Percentiles rank a stretch among this genome's conserved stretches.
These are phyloP conservation scores for Peromyscus nudipes DNA, from an alignment of 2,797 vertebrate genomes.

Conservation along the genomic window DNA sequence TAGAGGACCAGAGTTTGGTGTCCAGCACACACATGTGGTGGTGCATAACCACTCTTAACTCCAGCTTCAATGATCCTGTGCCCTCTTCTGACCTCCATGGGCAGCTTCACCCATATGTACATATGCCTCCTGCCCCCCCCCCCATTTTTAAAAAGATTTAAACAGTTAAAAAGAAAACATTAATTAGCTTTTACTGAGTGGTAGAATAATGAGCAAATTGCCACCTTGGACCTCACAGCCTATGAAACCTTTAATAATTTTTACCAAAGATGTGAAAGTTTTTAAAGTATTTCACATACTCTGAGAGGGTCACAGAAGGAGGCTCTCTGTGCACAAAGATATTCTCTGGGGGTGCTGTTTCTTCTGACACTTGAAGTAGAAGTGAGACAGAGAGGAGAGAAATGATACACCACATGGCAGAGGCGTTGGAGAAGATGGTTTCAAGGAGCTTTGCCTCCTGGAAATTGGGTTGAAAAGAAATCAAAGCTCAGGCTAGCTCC, in stretches of 20 bases:
- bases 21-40: not conserved
- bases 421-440: not conserved
- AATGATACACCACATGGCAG: not conserved
- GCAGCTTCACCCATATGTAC: not conserved
- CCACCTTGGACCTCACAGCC: not conserved
- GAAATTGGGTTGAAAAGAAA: not conserved
- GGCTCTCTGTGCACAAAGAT: not conserved
- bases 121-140: not conserved
- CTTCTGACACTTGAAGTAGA: not conserved
- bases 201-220: not conserved
- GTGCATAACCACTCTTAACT: not conserved
- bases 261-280: not conserved
- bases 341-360: not conserved
- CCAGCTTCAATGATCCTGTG: not conserved
- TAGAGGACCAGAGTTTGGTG: not conserved
- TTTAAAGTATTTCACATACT: not conserved
- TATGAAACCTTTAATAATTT: not conserved
- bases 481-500: not conserved
- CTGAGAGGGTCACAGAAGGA: not conserved
- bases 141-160: not conserved
- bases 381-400: not conserved
- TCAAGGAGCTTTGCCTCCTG: not conserved
- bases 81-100: not conserved
- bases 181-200: not conserved
- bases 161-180: not conserved